Evolutionary conservation across 2,797 vertebrate genomes (phyloP).

Genomic region (Heliangelus exortis): DNA sequence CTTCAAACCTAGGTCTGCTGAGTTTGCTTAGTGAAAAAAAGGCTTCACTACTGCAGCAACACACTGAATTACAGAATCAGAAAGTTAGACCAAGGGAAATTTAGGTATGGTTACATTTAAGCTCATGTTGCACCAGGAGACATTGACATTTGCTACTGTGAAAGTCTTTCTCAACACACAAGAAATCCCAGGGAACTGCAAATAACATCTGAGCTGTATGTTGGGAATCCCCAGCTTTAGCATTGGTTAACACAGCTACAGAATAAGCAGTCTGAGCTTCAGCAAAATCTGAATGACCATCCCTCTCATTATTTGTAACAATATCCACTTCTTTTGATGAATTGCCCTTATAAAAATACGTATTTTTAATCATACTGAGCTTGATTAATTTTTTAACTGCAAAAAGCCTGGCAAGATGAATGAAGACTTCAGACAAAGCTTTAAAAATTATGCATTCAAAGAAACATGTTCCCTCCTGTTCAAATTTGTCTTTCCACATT

Average conservation of each 20-base stretch:
- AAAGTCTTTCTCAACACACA: neutral
- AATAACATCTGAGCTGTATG: neutral
- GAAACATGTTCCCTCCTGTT: constrained; percentile 70
- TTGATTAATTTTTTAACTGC: constrained; percentile 37
- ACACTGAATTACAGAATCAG: neutral
- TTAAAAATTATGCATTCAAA: constrained; percentile 56
- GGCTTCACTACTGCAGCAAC: neutral
- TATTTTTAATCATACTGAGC: neutral
- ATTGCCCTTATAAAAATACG: neutral
- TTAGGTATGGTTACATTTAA: neutral
- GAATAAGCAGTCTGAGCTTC: neutral
- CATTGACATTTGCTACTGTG: neutral
- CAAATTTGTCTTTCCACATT: constrained; percentile 68
- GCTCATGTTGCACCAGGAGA: fast-evolving
- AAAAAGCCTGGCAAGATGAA: constrained; percentile 45
- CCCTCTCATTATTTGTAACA: neutral
- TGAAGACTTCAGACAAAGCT: constrained; percentile 49
- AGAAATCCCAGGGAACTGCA: neutral
- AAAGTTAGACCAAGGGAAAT: neutral
- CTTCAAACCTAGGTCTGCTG: neutral
- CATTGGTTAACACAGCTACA: neutral
- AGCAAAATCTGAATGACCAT: neutral
- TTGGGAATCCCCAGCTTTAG: neutral
- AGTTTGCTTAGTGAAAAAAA: neutral
- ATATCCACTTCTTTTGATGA: constrained; percentile 15